These are phyloP conservation scores for Paraplagusia blochii DNA, from an alignment of 2,113 vertebrate genomes.

Conservation along the genomic window DNA sequence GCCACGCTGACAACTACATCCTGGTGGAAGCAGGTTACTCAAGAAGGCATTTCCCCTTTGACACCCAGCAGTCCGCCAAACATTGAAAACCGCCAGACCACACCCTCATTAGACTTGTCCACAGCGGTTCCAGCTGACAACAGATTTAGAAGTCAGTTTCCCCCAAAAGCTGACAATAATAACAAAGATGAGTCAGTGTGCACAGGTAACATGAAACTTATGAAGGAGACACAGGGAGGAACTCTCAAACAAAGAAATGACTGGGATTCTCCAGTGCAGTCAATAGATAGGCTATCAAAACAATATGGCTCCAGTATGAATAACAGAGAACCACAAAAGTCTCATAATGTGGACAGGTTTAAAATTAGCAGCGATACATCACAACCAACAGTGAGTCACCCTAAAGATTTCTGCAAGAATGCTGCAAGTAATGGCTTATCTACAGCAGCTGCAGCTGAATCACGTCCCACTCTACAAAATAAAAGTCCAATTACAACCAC, in stretches of 20 bases:
- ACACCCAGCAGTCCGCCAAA: conserved; percentile 3
- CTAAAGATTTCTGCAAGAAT: conserved; percentile 21
- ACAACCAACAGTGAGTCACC: conserved; percentile 21
- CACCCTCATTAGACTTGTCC: conserved; percentile 12
- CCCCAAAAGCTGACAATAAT: conserved; percentile 29
- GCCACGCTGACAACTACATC: conserved; percentile 43
- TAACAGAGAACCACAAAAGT: conserved; percentile 37
- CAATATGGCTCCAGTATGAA: conserved; percentile 32
- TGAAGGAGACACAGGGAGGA: conserved; percentile 32
- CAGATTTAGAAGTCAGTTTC: conserved; percentile 22
- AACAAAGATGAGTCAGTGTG: conserved; percentile 22
- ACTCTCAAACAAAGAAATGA: conserved; percentile 16
- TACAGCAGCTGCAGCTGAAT: conserved; percentile 22
- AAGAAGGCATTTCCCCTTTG: conserved; percentile 27
- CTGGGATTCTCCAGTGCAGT: conserved; percentile 19
- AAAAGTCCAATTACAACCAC: conserved; percentile 24
- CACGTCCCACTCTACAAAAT: conserved; percentile 25
- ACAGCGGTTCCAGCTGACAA: conserved; percentile 22
- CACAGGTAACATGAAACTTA: conserved; percentile 36
- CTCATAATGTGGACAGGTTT: conserved; percentile 30
- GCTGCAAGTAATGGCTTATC: conserved; percentile 27
- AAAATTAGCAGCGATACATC: conserved; percentile 40
- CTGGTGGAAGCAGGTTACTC: conserved; percentile 58
- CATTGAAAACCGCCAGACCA: conserved; percentile 23
- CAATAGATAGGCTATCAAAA: conserved; percentile 20